phyloP scores from a whole-genome alignment of 2,797 vertebrate genomes.

The Podarcis lilfordi region DNA sequence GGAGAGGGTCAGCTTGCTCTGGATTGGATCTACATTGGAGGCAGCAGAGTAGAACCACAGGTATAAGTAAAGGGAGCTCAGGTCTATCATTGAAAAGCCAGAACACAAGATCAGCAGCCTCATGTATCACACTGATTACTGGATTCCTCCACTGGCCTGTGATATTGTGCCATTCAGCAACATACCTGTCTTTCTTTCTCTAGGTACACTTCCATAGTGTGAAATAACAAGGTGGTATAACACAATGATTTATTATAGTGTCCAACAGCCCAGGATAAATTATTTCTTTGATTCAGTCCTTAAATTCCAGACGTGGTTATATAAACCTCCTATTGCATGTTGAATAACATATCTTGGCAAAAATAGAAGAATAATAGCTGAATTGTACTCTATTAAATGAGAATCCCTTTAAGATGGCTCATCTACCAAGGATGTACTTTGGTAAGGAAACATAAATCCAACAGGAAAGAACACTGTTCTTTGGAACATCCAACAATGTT shows the following conservation, averaged over 20 bases:
- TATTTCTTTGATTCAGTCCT: neutral
- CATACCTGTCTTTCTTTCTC: too few relatives aligned
- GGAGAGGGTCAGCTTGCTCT: slow-evolving; percentile 62
- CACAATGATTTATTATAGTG: neutral
- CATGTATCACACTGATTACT: neutral
- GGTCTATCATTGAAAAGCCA: neutral
- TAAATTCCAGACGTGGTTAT: neutral
- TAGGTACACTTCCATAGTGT: too few relatives aligned
- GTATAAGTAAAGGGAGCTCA: neutral
- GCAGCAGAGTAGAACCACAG: neutral
- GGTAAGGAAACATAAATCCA: rapidly evolving
- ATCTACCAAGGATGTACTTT: neutral
- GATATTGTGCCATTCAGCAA: neutral
- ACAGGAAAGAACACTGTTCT: neutral
- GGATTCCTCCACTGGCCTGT: neutral
- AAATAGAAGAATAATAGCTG: neutral
- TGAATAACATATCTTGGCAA: neutral
- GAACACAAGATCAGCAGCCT: neutral
- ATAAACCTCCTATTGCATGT: neutral
- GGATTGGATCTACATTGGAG: slow-evolving; percentile 63
- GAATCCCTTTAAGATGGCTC: neutral
- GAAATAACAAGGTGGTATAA: too few relatives aligned
- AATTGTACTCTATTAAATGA: neutral
- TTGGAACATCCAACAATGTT: slow-evolving; percentile 1
- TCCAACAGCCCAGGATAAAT: neutral